A percentile compares a stretch with the other conserved stretches of the same genome.
Conservation (phyloP, 2,113 vertebrate genomes). For the Mobula birostris region DNA sequence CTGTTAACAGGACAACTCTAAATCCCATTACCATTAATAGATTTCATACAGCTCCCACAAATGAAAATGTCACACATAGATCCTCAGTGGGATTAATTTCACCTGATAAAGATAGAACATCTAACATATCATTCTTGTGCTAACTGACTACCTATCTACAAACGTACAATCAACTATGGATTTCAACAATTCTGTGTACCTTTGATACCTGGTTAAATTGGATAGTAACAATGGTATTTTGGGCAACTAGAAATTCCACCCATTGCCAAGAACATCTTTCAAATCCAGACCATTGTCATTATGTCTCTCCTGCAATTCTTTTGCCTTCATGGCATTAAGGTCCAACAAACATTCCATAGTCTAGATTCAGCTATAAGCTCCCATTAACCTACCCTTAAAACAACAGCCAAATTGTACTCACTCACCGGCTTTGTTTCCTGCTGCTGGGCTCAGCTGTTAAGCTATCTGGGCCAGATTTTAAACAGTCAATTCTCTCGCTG, state of each 20-base stretch:
- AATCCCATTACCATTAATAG: conserved; percentile 26
- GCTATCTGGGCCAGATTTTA: background rate
- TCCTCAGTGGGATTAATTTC: background rate
- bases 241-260: background rate
- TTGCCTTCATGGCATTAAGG: background rate
- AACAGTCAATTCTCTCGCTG: background rate
- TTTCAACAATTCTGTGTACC: background rate
- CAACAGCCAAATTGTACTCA: background rate
- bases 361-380: background rate
- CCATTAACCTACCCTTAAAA: background rate
- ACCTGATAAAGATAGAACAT: background rate
- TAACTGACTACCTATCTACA: background rate
- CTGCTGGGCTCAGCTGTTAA: background rate
- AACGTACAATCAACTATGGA: background rate
- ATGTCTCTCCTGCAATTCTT: background rate
- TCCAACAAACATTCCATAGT: background rate
- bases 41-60: background rate
- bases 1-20: conserved; percentile 4
- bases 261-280: background rate
- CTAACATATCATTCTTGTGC: background rate
- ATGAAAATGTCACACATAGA: background rate
- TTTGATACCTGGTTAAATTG: background rate
- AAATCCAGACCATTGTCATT: background rate
- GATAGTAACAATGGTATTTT: background rate
- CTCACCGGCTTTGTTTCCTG: background rate